A percentile compares a stretch with the other conserved stretches of the same genome.
phyloP scores from a whole-genome alignment of 1,140 invertebrate species.

The Bombus cullumanus region DNA sequence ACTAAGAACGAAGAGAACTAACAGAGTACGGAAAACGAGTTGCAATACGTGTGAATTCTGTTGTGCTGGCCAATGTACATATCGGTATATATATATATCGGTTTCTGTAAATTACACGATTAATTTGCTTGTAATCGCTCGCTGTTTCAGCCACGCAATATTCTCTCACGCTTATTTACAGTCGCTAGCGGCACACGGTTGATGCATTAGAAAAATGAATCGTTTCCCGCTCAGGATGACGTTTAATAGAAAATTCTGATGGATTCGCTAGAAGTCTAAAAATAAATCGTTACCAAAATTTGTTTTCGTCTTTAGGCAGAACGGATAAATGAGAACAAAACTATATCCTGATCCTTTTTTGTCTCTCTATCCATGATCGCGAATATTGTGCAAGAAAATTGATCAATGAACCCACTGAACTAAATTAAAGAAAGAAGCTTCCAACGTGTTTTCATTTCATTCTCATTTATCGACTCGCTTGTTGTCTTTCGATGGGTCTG shows the following conservation, averaged over 20 bases:
- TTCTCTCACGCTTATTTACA: conserved; percentile 36
- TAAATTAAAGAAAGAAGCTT: not conserved
- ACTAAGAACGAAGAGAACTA: conserved; percentile 5
- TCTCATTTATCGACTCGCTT: conserved; percentile 54
- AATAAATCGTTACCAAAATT: not conserved
- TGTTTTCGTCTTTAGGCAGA: not conserved
- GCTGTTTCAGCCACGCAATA: conserved; percentile 2
- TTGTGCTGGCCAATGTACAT: not conserved
- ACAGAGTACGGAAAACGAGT: not conserved
- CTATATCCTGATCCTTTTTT: not conserved
- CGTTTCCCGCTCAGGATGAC: not conserved
- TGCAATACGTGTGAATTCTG: not conserved
- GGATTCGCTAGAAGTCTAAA: not conserved
- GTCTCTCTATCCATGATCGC: not conserved
- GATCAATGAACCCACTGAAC: no score
- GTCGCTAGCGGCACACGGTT: conserved; percentile 23
- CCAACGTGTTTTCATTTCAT: conserved; percentile 38
- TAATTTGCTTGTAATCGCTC: not conserved
- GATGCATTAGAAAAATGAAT: conserved; percentile 5
- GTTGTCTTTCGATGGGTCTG: conserved; percentile 1
- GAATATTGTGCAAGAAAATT: not conserved
- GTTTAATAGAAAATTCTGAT: not conserved
- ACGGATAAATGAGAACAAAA: conserved; percentile 49
- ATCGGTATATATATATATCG: conserved; percentile 46
- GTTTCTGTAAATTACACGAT: conserved; percentile 36